Evolutionary conservation across 2,797 vertebrate species (phyloP), one percentile per base, ranked within the genome.

Genomic region (Cottoperca gobio): DNA sequence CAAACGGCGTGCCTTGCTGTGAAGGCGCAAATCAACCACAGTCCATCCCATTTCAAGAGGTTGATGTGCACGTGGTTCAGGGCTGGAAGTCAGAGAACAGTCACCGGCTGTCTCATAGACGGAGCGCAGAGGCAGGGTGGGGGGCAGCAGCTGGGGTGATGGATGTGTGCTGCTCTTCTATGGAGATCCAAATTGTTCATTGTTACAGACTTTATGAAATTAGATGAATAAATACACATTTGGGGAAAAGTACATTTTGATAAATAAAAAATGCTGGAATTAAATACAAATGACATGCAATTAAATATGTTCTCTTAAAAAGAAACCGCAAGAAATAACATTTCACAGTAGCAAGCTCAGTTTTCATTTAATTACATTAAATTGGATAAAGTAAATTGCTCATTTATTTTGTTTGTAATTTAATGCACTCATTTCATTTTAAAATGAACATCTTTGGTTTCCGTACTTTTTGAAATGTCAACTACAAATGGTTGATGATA

Each of bases 11-110:
- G 85, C 81, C 86, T 83, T 73, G 58, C 78, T 78, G 48, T 73
- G 77, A 79, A 78, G 82, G 83, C 83, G 1, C 72, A 67, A 39
- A 73, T 54, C 37, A 48, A 24, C 11, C 63, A 28, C 65, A 58
- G 42, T 57, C 60, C 62, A 31, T 76, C 79, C 83, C 50, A 70
- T 84, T 85, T 88, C 40, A 85, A 81, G 57, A 77, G 68, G 59
- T 35, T 80, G 78, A 46, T 50, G 39, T 31, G 42, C 90, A 85
- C 85, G 82, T 88, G 86, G 73, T 70, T 14, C 43, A 33, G 45
- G 35, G 59, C 58, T 64, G 76, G 26, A 62, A 62, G 54, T 45
- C 67, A 71, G 72, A 72, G 64, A 81, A 84, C 82, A 83, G 67
- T 24, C 21, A 33, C 33, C 9, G 11, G 69, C 76, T 85, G 81